Conservation (phyloP, 2,888 invertebrate genomes). For the Pristionchus exspectatus region DNA sequence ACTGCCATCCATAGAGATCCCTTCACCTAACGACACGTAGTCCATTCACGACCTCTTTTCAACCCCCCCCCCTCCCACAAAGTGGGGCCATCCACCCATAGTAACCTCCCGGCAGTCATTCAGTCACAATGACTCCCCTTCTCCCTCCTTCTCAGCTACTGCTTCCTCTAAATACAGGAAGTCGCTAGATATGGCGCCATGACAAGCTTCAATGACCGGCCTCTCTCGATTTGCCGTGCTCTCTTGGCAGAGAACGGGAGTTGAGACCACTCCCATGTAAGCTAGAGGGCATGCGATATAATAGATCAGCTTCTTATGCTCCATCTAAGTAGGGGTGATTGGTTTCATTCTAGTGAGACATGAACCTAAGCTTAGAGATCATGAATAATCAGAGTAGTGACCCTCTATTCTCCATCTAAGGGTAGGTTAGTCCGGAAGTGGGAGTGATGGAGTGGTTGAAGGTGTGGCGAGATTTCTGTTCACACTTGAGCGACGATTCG, state of each 20-base stretch:
- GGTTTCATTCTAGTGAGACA: too few relatives aligned
- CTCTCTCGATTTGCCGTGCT: not conserved
- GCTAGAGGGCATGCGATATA: not conserved
- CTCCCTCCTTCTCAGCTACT: not conserved
- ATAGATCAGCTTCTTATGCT: not conserved
- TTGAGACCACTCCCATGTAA: not conserved
- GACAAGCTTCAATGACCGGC: not conserved
- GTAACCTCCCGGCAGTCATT: conserved; percentile 23
- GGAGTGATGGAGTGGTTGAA: not conserved
- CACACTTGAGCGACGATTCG: not conserved
- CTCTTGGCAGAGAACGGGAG: not conserved
- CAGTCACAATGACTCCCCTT: conserved; percentile 23
- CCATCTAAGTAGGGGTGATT: not conserved
- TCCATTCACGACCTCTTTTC: not conserved
- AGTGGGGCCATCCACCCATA: not conserved
- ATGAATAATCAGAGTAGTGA: too few relatives aligned
- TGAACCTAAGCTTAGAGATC: too few relatives aligned
- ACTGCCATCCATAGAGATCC: too few relatives aligned
- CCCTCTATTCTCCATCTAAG: too few relatives aligned
- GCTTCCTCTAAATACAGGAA: conserved; percentile 9
- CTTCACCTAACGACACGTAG: not conserved
- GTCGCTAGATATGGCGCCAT: not conserved
- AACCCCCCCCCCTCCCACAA: not conserved
- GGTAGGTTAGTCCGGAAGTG: not conserved
- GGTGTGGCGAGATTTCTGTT: not conserved